phyloP scores from a whole-genome alignment of 2,888 invertebrate genomes.

The Sialis lutaria region DNA sequence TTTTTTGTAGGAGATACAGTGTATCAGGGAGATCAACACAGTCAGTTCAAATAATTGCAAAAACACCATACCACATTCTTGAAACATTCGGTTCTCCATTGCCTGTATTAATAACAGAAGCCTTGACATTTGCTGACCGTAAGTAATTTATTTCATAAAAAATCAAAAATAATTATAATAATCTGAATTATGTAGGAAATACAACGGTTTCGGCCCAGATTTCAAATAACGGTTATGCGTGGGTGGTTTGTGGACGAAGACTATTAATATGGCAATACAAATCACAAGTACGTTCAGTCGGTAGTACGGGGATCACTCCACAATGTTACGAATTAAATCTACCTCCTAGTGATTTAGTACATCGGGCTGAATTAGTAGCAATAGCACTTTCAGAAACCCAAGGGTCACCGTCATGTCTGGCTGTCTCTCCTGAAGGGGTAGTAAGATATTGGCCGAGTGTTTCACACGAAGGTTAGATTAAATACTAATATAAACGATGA shows the following conservation, averaged over 20 bases:
- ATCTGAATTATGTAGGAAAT: conserved; percentile 15
- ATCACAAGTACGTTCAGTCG: conserved; percentile 13
- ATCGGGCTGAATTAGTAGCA: conserved; percentile 68
- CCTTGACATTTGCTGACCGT: conserved; percentile 63
- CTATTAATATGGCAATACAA: conserved; percentile 73
- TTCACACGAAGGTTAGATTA: conserved; percentile 47
- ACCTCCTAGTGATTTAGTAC: conserved; percentile 83
- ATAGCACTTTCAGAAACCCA: conserved; percentile 41
- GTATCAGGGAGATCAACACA: conserved; percentile 43
- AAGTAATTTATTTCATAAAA: conserved; percentile 15
- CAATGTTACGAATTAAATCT: conserved; percentile 73
- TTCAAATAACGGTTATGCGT: conserved; percentile 33
- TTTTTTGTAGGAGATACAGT: conserved; percentile 27
- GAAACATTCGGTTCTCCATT: conserved; percentile 68
- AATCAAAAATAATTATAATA: conserved; percentile 6
- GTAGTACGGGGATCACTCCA: conserved; percentile 25
- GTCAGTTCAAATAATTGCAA: conserved; percentile 56
- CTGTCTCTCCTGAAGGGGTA: conserved; percentile 84
- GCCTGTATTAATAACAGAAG: conserved; percentile 79
- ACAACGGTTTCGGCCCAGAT: conserved; percentile 30
- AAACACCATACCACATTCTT: conserved; percentile 53
- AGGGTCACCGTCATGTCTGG: conserved; percentile 70
- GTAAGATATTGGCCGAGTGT: conserved; percentile 85
- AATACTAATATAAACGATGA: not conserved
- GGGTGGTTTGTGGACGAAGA: conserved; percentile 64